Conservation (phyloP, 2,797 vertebrate species). For the Lerista edwardsae region DNA sequence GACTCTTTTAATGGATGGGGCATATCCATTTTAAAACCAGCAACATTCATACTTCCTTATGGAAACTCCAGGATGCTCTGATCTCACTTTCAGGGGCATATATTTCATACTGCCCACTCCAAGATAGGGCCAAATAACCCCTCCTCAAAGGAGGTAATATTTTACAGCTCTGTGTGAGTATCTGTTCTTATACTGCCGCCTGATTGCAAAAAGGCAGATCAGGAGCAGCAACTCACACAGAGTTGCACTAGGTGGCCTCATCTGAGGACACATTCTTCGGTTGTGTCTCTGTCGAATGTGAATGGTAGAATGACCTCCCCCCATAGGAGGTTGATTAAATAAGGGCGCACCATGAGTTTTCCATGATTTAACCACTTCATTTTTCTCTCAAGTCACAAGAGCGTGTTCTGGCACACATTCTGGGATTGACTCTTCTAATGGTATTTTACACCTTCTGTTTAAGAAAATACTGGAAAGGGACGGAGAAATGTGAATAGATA, state of each 20-base stretch:
- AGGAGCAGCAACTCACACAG: not conserved
- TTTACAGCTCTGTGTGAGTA: no score
- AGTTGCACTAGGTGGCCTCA: not conserved
- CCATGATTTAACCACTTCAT: constrained; percentile 1
- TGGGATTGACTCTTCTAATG: not conserved
- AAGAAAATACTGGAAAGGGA: not conserved
- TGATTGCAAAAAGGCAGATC: not conserved
- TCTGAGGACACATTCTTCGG: not conserved
- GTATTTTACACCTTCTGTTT: not conserved
- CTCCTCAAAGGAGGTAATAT: no score
- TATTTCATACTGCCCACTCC: no score
- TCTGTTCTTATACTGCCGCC: not conserved
- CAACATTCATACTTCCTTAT: no score
- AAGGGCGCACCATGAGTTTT: not conserved
- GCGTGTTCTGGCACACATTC: not conserved
- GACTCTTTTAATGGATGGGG: no score
- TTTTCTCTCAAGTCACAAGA: not conserved
- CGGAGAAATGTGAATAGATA: not conserved
- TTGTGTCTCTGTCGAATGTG: not conserved
- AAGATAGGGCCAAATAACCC: no score
- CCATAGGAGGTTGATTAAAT: not conserved
- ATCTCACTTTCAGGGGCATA: no score
- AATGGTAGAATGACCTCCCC: not conserved
- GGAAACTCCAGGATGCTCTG: no score
- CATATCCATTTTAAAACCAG: no score